These are phyloP conservation scores for Gallinago nigripennis DNA, from an alignment of 2,797 vertebrate genomes.

Conservation along the genomic window DNA sequence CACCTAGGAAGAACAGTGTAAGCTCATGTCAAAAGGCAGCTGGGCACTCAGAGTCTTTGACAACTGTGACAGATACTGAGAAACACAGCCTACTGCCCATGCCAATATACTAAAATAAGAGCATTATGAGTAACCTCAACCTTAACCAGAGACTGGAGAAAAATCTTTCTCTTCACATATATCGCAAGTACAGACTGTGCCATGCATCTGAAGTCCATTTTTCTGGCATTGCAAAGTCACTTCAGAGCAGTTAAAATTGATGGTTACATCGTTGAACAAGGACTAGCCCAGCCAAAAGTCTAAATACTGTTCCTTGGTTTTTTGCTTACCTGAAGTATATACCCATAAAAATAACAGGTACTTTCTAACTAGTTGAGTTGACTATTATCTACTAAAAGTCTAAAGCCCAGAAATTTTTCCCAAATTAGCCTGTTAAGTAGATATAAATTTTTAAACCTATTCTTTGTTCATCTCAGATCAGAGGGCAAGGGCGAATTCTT, in stretches of 20 bases:
- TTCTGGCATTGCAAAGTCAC: background rate
- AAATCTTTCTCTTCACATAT: background rate
- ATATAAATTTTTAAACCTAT: background rate
- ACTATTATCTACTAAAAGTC: background rate
- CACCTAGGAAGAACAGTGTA: background rate
- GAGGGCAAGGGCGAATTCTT: slow-evolving; percentile 4
- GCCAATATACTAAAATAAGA: background rate
- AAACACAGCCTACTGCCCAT: background rate
- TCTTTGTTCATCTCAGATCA: background rate
- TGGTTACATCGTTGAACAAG: background rate
- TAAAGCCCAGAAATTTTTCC: background rate
- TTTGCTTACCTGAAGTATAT: background rate
- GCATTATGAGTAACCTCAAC: background rate
- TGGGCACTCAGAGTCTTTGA: background rate
- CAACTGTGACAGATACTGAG: background rate
- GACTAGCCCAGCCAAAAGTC: background rate
- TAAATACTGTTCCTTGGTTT: background rate
- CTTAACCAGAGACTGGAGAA: background rate
- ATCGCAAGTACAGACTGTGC: background rate
- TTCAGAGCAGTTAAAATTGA: background rate
- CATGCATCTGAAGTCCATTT: background rate
- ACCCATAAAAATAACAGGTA: background rate
- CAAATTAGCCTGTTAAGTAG: background rate
- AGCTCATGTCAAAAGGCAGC: background rate
- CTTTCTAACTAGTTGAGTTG: background rate